Evolutionary conservation across 2,888 invertebrate species (phyloP), one percentile per base, ranked within the genome.

Genomic region (Anorthoa munda): DNA sequence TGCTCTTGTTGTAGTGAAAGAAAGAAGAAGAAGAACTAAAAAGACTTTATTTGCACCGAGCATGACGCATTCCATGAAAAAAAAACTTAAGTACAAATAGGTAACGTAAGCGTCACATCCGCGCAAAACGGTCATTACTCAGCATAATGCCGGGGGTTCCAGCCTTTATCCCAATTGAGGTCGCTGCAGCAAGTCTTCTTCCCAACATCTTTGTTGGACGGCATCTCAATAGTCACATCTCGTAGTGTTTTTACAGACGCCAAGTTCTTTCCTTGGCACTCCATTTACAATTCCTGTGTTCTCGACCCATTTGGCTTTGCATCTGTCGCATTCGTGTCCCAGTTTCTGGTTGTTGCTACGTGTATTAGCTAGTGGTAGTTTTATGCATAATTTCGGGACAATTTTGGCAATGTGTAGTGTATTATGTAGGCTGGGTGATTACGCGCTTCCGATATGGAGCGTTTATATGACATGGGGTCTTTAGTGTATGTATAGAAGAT

Each of bases 281-380:
- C 61, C 69, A 66, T 64, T 75, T 31, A 45, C 23, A 26, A 48
- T 66, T 39, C 13, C 18, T 53, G 45, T 67, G 55, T 12, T 21
- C 26, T 48, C 66, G 75, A 71, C 75, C 83, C 56, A 83, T 77
- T 83, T 83, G 83, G 83, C 83, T 72, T 69, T 75, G 72, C 72
- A 66, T 72, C 46, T 48, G 53, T 63, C 75, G 69, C 61, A 74
- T 81, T 79, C 53, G 66, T 75, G 83, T 65, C 23, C 77, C n/a
- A 80, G 72, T 77, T 83, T 80, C 65, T 50, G 46, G n/a, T 65
- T 67, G 64, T 23, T 53, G 48, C 56, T 65, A 31, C 31, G 31
- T 7, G 31, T 31, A 46, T 61, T 15, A 48, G n/a, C 55, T 67
- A 48, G 55, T 66, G 63, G 66, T 58, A 58, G 64, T 67, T 70